phyloP scores from a whole-genome alignment of 2,113 vertebrate species.

The Eidolon helvum region DNA sequence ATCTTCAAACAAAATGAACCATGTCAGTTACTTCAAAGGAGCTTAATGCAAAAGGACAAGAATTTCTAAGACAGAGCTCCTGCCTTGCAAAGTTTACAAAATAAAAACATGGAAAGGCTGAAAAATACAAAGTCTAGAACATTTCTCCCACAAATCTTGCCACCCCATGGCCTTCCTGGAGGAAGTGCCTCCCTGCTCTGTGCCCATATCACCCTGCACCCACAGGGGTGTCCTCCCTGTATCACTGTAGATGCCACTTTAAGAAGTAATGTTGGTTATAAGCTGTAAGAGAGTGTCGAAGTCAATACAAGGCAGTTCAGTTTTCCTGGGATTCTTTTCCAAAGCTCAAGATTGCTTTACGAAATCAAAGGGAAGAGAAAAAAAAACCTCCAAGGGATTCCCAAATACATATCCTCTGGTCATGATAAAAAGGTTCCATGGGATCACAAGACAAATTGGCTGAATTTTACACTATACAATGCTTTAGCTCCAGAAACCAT shows the following conservation, averaged over 20 bases:
- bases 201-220: not conserved
- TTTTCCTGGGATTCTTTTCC: not conserved
- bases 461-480: not conserved
- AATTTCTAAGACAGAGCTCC: not conserved
- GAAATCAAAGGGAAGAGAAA: not conserved
- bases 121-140: not conserved
- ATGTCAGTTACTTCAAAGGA: not conserved
- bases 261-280: not conserved
- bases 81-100: not conserved
- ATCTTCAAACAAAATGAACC: constrained; percentile 28
- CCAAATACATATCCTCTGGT: not conserved
- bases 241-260: not conserved
- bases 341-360: not conserved
- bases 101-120: not conserved
- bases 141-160: not conserved
- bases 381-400: no score
- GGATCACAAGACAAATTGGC: not conserved
- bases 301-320: not conserved
- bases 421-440: not conserved
- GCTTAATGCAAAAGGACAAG: not conserved
- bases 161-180: not conserved
- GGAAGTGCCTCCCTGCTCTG: not conserved
- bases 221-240: not conserved
- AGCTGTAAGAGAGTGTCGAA: not conserved
- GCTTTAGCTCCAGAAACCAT: not conserved